Base-by-base conservation (phyloP, 2,888 invertebrate genomes). In the Cerastoderma edule region DNA sequence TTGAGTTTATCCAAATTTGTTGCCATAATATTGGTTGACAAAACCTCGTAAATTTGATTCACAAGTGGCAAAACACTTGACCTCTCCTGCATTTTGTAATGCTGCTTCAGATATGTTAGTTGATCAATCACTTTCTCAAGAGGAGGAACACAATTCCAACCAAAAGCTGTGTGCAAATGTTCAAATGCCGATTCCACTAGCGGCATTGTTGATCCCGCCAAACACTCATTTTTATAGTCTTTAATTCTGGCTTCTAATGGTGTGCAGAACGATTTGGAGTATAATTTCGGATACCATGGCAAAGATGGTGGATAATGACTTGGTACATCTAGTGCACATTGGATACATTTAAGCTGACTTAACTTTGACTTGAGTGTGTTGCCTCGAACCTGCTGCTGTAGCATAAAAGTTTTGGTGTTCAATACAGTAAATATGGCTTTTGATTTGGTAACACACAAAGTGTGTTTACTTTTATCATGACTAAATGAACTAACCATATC, bases 171-270 rank as follows among this genome's bases (percentile, higher is more conserved):
- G 28, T 24, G 53, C 13, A 78, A 28, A 22, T 24, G 16, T 2
- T 27, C n/a, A n/a, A 64, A 63, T 5, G 27, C 56, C 8, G 60
- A 13, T 6, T 60, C 33, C 33, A 77, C 22, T 8, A 79, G 22
- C 10, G 77, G 82, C 39, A 64, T 64, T 10, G 69, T 66, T 24
- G 72, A 68, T 48, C 83, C 83, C 27, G 76, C 69, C 4, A 75
- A 19, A 28, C 56, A 64, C 5, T 32, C 46, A 39, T 60, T 60
- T 24, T 60, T 39, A 44, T 60, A 71, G 24, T 39, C 50, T 53
- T 28, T 35, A n/a, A 22, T 2, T 8, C 39, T 46, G 22, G 76
- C 33, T 13, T 82, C 70, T n/a, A n/a, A 10, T 35, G 78, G 76
- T 28, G 33, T 32, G 50, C 72, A 78, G 10, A 75, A 32, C 10